A percentile compares a stretch with the other conserved stretches of the same genome.
These are phyloP conservation scores for Haemorhous mexicanus DNA, from an alignment of 2,113 vertebrate genomes.

Conservation along the genomic window DNA sequence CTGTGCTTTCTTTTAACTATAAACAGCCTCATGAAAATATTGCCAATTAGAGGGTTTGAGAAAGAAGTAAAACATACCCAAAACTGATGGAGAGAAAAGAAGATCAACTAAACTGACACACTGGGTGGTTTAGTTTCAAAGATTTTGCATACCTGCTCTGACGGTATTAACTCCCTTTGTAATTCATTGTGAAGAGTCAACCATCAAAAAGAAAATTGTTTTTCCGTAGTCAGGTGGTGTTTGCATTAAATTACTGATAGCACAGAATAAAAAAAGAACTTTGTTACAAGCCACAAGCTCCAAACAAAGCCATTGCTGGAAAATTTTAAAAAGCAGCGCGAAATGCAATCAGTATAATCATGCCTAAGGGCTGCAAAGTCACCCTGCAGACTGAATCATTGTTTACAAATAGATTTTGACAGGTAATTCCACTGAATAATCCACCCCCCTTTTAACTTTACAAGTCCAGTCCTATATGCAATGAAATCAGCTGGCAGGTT, in stretches of 20 bases:
- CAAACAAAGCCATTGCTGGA: not conserved
- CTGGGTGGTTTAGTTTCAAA: not conserved
- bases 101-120: not conserved
- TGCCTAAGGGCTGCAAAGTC: not conserved
- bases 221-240: not conserved
- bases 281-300: not conserved
- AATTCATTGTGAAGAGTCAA: not conserved
- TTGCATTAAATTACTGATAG: not conserved
- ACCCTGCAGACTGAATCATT: not conserved
- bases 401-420: constrained; percentile 16
- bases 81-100: not conserved
- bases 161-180: not conserved
- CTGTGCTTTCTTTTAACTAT: not conserved
- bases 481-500: not conserved
- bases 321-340: not conserved
- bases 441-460: not conserved
- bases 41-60: not conserved
- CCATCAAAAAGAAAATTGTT: not conserved
- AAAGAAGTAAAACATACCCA: not conserved
- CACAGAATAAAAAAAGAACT: not conserved
- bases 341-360: constrained; percentile 11
- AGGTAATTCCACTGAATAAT: constrained; percentile 12
- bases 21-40: constrained; percentile 13
- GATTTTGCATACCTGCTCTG: not conserved
- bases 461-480: not conserved